Evolutionary conservation across 1,140 invertebrate species (phyloP).

Genomic region (Drosophila pallidifrons): DNA sequence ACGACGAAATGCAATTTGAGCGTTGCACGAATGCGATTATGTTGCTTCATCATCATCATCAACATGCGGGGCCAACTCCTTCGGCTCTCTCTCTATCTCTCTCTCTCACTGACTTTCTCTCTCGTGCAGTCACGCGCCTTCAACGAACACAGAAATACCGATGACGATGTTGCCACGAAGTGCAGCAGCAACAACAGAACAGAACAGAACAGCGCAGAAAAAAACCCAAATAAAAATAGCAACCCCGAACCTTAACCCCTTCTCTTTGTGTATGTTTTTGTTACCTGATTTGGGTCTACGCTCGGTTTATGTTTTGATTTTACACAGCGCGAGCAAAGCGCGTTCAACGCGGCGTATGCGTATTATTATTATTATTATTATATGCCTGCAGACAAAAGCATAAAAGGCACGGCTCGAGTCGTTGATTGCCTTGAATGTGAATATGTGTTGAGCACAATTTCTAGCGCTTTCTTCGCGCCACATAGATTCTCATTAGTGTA

Average conservation of each 20-base stretch:
- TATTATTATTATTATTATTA: slow-evolving; percentile 63
- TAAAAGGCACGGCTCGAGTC: slow-evolving; percentile 6
- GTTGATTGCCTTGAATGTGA: slow-evolving; percentile 27
- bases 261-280: not conserved
- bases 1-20: slow-evolving; percentile 65
- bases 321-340: slow-evolving; percentile 28
- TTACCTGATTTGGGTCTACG: slow-evolving; percentile 43
- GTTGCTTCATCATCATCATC: slow-evolving; percentile 50
- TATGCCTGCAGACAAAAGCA: not conserved
- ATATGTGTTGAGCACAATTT: slow-evolving; percentile 16
- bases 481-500: slow-evolving; percentile 62
- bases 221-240: slow-evolving; percentile 43
- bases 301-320: slow-evolving; percentile 78
- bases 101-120: not conserved
- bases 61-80: slow-evolving; percentile 69
- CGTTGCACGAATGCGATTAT: slow-evolving; percentile 65
- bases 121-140: slow-evolving; percentile 68
- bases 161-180: slow-evolving; percentile 49
- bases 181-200: slow-evolving; percentile 12
- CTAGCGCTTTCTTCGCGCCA: slow-evolving; percentile 55
- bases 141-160: slow-evolving; percentile 49
- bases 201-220: no score
- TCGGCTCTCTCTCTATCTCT: slow-evolving; percentile 51
- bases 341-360: slow-evolving; percentile 70
- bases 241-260: slow-evolving; percentile 36